phyloP scores from a whole-genome alignment of 2,797 vertebrate genomes.

The Echeneis naucrates region DNA sequence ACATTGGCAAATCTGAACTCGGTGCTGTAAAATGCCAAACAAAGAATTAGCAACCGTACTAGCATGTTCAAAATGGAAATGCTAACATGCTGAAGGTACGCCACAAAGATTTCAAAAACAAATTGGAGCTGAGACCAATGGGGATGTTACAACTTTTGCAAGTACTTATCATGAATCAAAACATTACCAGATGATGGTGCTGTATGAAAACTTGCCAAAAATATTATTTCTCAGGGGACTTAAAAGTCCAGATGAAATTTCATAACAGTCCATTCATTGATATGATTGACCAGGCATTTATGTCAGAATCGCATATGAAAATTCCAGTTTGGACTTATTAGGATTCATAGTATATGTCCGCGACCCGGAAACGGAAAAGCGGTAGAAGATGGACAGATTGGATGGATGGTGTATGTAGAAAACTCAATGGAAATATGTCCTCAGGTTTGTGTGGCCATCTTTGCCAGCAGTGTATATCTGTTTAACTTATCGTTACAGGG shows the following conservation, averaged over 20 bases:
- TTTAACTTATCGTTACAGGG: neutral
- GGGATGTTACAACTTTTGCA: neutral
- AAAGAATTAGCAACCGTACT: neutral
- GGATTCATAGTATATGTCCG: neutral
- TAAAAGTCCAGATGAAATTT: neutral
- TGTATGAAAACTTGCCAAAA: neutral
- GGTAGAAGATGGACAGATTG: too few relatives aligned
- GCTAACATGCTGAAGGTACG: neutral
- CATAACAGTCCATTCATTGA: neutral
- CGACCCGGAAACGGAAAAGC: too few relatives aligned
- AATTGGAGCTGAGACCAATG: neutral
- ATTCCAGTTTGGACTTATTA: neutral
- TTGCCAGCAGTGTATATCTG: neutral
- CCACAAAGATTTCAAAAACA: neutral
- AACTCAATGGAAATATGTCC: neutral
- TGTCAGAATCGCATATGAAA: neutral
- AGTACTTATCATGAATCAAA: neutral
- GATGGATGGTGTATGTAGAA: too few relatives aligned
- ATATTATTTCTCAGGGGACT: neutral
- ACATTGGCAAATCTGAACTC: neutral
- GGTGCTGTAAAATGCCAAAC: neutral
- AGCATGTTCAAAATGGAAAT: neutral
- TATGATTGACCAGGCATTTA: neutral
- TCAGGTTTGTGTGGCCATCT: too few relatives aligned
- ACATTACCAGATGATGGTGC: neutral